Base-by-base conservation (phyloP, 2,113 vertebrate species). In the Chascanopsetta lugubris region DNA sequence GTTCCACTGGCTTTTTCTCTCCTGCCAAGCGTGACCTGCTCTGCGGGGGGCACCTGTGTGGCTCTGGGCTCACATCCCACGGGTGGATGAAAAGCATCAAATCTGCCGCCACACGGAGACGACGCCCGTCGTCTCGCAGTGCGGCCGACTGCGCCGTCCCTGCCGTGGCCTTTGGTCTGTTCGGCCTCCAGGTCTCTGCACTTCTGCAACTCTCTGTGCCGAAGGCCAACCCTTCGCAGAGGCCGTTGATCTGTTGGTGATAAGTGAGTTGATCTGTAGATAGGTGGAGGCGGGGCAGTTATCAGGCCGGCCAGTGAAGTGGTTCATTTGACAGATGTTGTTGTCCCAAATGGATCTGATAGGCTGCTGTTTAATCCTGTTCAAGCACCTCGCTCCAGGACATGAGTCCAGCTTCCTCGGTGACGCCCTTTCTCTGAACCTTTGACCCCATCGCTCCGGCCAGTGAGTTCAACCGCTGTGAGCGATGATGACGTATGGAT, bases 321-420 rank as follows among this genome's bases (percentile, higher is more conserved):
- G 80, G 79, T 75, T 85, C 53, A 83, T 86, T 85, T 89, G 76
- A 83, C 85, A 88, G 87, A 89, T 89, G 88, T 83, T 85, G 76
- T 86, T 88, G 85, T 87, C 83, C 65, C 66, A 84, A 85, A 81
- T 79, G 57, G 78, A 84, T 85, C 82, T 77, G 78, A 85, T 87
- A 87, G 82, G 79, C 70, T 48, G 69, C 46, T 67, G 80, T 88
- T 85, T 87, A 89, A 90, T 91, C 85, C 89, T 79, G 82, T 85
- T 89, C 83, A 87, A 68, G 64, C 79, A 82, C 83, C 75, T 85
- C 82, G 85, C 85, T 89, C 47, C 75, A 45, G 87, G 87, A 85
- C 75, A 61, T 65, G 77, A 59, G 65, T 21, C 57, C 65, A 34
- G 69, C 67, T 83, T 80, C 71, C 74, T 82, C 48, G 55, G 63